Evolutionary conservation across 1,140 invertebrate species (phyloP), one percentile per base, ranked within the genome.

Genomic region (Sminthurides bifidus): DNA sequence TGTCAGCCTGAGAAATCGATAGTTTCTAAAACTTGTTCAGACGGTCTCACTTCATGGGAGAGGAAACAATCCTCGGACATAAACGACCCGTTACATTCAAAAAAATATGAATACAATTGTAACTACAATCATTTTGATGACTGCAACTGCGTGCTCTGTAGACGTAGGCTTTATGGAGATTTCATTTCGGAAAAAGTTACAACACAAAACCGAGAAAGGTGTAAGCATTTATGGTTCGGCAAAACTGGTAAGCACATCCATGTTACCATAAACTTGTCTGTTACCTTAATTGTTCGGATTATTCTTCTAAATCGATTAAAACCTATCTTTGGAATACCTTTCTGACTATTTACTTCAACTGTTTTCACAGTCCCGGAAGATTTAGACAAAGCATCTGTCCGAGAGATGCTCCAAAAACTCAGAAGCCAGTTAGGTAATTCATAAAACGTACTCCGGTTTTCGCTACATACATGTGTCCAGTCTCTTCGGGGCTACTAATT

Each of bases 141-240:
- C 17, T 49, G 46, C 24, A 8, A 23, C 12, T 49, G 46, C 35
- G 14, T n/a, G 5, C n/a, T 49, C 3, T 49, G 46, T 35, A 14
- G 35, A 3, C 27, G 46, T 12, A 30, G 46, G 17, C 6, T 27
- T 12, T 21, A 30, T 30, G 26, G 46, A 10, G 19, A 19, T 19
- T 49, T n/a, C 14, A 12, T 49, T 3, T 29, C 10, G 19, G 29
- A 27, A 4, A 49, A 49, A 21, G 35, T 49, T 8, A 49, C 46
- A 3, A 31, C 31, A 15, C 19, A 17, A 19, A 49, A 49, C 17
- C 29, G 6, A 5, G 46, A 49, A 19, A 23, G 30, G 27, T 49
- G 46, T 49, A 49, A 49, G 23, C 31, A 33, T 12, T 21, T 49
- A 3, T 49, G 46, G 46, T 49, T 35, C 12, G 46, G 38, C 38